Percentiles rank a stretch among this genome's conserved stretches.
Evolutionary conservation across 1,140 invertebrate genomes (phyloP).

Genomic region (Galendromus occidentalis): DNA sequence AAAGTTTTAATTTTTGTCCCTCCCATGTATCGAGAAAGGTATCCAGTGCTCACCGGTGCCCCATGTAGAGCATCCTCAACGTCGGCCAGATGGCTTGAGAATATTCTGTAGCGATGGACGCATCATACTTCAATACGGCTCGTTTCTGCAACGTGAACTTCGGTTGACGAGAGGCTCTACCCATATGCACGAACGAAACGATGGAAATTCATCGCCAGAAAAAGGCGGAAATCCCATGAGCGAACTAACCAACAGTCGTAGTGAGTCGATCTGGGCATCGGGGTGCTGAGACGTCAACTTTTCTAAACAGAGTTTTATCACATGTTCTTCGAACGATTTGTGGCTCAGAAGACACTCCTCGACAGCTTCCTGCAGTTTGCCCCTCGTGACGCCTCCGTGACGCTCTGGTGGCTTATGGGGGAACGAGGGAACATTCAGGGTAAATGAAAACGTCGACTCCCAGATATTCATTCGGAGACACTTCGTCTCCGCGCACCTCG

Average conservation of each 20-base stretch:
- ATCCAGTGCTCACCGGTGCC: background rate
- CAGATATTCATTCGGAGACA: too few relatives aligned
- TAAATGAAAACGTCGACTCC: too few relatives aligned
- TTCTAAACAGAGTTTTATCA: background rate
- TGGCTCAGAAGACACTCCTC: background rate
- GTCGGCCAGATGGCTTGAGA: background rate
- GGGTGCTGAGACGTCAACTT: background rate
- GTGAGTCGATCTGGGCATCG: background rate
- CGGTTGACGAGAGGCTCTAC: background rate
- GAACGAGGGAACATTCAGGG: too few relatives aligned
- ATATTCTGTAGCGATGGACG: background rate
- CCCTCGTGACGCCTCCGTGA: background rate
- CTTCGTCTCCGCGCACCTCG: too few relatives aligned
- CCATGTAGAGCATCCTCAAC: background rate
- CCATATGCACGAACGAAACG: background rate
- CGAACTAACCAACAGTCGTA: background rate
- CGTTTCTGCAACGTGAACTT: background rate
- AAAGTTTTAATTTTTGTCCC: background rate
- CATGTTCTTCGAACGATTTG: background rate
- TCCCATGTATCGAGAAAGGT: background rate
- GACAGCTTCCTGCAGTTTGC: background rate
- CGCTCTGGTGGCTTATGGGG: background rate
- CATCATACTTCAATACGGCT: background rate
- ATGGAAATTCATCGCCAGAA: background rate
- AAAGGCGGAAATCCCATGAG: background rate